A percentile compares a stretch with the other conserved stretches of the same genome.
These are phyloP conservation scores for Rhinogobio ventralis DNA, from an alignment of 2,797 vertebrate genomes.

Conservation along the genomic window DNA sequence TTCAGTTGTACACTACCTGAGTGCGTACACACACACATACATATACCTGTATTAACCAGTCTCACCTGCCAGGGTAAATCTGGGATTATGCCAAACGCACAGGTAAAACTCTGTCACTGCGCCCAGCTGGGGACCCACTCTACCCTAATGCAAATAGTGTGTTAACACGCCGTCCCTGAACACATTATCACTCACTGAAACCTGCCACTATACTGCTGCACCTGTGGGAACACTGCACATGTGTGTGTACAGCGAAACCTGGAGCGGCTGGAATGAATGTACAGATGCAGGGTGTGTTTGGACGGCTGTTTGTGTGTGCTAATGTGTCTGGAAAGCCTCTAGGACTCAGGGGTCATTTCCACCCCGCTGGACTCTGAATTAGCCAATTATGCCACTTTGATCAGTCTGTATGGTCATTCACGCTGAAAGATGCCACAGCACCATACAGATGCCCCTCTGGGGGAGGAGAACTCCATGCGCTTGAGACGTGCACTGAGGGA, in stretches of 20 bases:
- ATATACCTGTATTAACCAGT: conserved; percentile 44
- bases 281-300: conserved; percentile 14
- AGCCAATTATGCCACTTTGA: conserved; percentile 57
- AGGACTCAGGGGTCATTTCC: conserved; percentile 55
- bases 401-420: conserved; percentile 52
- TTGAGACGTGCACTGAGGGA: conserved; percentile 13
- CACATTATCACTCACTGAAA: conserved; percentile 56
- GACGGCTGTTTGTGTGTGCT: conserved; percentile 22
- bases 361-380: conserved; percentile 54
- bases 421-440: conserved; percentile 49
- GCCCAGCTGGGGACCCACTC: conserved; percentile 68
- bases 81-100: conserved; percentile 69
- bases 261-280: background rate
- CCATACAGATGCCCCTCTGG: conserved; percentile 33
- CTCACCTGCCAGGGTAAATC: conserved; percentile 69
- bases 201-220: conserved; percentile 54
- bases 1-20: background rate
- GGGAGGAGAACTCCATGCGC: background rate
- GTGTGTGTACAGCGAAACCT: conserved; percentile 37
- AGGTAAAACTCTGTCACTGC: conserved; percentile 58
- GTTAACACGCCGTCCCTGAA: conserved; percentile 57
- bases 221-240: conserved; percentile 57
- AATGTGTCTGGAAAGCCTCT: conserved; percentile 45
- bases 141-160: conserved; percentile 68
- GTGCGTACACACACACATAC: conserved; percentile 11